Conservation (phyloP, 2,888 invertebrate genomes). For the Plusia festucae region DNA sequence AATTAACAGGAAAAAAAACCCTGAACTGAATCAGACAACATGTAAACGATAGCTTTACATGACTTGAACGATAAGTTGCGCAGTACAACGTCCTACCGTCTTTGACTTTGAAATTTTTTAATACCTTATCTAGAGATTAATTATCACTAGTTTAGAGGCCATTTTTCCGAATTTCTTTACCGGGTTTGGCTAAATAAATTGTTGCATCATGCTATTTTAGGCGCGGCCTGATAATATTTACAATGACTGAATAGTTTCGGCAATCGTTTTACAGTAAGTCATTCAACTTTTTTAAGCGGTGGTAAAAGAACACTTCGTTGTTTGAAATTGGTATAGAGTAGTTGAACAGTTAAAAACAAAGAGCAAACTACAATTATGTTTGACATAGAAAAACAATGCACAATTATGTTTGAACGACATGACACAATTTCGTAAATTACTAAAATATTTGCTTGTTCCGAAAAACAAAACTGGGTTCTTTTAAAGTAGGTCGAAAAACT, state of each 20-base stretch:
- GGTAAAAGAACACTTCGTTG: too few species aligned
- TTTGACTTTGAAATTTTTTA: not conserved
- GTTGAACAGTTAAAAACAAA: too few species aligned
- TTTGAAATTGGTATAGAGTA: too few species aligned
- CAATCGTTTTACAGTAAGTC: not conserved
- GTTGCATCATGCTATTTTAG: not conserved
- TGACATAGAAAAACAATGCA: too few species aligned
- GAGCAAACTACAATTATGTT: too few species aligned
- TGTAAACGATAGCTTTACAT: not conserved
- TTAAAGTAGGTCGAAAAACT: not conserved
- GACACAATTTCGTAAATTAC: too few species aligned
- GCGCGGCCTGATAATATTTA: conserved; percentile 1
- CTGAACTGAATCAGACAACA: not conserved
- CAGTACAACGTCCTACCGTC: conserved; percentile 2
- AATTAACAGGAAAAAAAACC: not conserved
- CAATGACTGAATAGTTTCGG: not conserved
- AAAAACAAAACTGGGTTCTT: not conserved
- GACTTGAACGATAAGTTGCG: not conserved
- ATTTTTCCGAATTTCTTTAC: not conserved
- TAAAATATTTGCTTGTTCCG: not conserved
- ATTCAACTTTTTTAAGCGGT: not conserved
- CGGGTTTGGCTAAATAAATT: not conserved
- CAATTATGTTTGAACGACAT: too few species aligned
- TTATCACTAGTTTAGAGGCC: not conserved
- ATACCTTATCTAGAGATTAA: not conserved